Evolutionary conservation across 2,113 vertebrate genomes (phyloP), one percentile per base, ranked within the genome.

Genomic region (Ifrita kowaldi): DNA sequence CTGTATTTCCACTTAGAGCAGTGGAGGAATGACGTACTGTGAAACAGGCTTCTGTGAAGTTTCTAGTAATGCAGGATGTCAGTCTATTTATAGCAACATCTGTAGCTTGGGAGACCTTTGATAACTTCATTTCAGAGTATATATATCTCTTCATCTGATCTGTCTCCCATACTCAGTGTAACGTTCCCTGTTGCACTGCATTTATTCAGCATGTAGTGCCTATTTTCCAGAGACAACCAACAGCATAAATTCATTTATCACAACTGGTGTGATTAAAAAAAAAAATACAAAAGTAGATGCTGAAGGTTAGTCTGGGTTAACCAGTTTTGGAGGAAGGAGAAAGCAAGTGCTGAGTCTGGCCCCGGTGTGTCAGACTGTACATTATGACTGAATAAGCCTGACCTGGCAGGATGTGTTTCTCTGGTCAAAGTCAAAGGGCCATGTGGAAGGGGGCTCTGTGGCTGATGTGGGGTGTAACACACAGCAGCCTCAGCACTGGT

Each of bases 401-500:
- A 44, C 16, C 17, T 41, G 60, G 55, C 28, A 78, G 46, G 47
- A 30, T 70, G 27, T 7, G 2, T 64, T 44, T 73, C 46, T 78
- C 27, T 57, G 68, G 33, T 33, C 32, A 39, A 60, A 80, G 33
- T 46, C 20, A 27, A 32, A 59, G 22, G 10, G 32, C 53, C 0
- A 0, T 15, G 26, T 4, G 1, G 16, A 32, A 6, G 5, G 3
- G 23, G 30, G 3, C 4, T 69, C 33, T 13, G 16, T 37, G 33
- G 32, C 32, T 63, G 13, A 9, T 33, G 18, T 32, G 16, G 20
- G 18, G 20, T 30, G 41, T 23, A 19, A 37, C 16, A 28, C 3
- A 1, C 12, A 64, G 41, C n/a, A 33, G 35, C 27, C 47, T 69
- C 39, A 16, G 16, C 1, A 1, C n/a, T 53, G 30, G 6, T 37